Base-by-base conservation (phyloP, 1,140 invertebrate genomes). In the Habropoda laboriosa region DNA sequence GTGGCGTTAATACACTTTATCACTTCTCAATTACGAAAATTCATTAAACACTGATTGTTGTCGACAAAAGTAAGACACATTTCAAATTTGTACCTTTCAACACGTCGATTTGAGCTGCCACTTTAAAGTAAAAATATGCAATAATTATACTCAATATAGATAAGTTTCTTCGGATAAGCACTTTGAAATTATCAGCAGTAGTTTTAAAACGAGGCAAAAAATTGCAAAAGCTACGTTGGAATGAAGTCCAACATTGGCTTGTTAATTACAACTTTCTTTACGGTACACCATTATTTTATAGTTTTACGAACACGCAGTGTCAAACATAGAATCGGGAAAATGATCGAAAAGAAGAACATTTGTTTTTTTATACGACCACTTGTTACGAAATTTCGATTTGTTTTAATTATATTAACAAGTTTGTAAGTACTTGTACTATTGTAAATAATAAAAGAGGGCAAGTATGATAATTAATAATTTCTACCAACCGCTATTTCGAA, bases 251-350 rank as follows among this genome's bases (percentile, higher is more conserved):
- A 8, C 21, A 27, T n/a, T 58, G 27, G 57, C 7, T 58, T 21
- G 30, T 58, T 57, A 30, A 57, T 57, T 57, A 27, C 53, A 58
- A 35, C 57, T 58, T 58, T 58, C 57, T 58, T 30, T 58, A 58
- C 21, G 21, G 8, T 12, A 21, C 27, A 58, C 18, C 16, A n/a
- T n/a, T 18, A 30, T 35, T 58, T 58, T 58, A 58, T 18, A 35
- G 35, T 58, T 12, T 58, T n/a, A 3, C 18, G 18, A 58, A 35
- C 18, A 35, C 32, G 2, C 16, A n/a, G 57, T 35, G 21, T 1
- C 8, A n/a, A 35, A 4, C n/a, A n/a, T n/a, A n/a, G 21, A 58
- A 58, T 18, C 21, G 18, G 12, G 21, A 35, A 35, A 58, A 58
- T 12, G n/a, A 21, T 21, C 7, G 18, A 32, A 10, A 8, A 57